Evolutionary conservation across 1,140 invertebrate genomes (phyloP).

Genomic region (Drosophila baimaii): DNA sequence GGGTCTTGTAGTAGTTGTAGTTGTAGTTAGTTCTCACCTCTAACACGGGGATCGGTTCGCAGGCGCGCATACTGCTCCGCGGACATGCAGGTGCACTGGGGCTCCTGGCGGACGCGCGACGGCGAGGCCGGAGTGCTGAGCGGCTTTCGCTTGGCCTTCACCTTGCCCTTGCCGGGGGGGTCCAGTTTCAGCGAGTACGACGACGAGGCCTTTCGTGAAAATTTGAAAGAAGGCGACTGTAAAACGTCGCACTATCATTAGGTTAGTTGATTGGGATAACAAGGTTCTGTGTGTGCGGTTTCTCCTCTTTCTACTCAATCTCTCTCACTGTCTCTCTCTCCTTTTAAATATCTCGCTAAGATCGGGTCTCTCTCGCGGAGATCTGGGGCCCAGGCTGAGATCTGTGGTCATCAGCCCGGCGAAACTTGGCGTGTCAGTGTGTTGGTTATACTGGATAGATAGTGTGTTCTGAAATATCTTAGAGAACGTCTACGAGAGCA

Average conservation of each 20-base stretch:
- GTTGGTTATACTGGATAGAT: conserved; percentile 25
- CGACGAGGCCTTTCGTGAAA: conserved; percentile 97
- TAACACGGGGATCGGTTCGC: conserved; percentile 93
- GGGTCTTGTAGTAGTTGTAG: conserved; percentile 40
- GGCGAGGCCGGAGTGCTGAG: conserved; percentile 97
- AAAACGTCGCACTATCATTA: conserved; percentile 88
- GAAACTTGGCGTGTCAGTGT: conserved; percentile 29
- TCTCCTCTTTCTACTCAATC: conserved; percentile 44
- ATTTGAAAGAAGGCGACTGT: conserved; percentile 98
- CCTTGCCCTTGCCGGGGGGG: conserved; percentile 92
- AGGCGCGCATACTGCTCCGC: conserved; percentile 95
- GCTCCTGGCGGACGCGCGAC: conserved; percentile 91
- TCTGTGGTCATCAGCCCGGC: conserved; percentile 1
- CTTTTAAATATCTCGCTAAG: not conserved
- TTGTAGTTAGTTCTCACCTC: conserved; percentile 84
- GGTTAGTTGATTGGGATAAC: conserved; percentile 85
- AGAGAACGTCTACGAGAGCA: conserved; percentile 37
- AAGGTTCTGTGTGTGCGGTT: conserved; percentile 85
- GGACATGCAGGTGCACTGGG: conserved; percentile 97
- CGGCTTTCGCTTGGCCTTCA: conserved; percentile 93
- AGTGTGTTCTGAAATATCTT: conserved; percentile 36
- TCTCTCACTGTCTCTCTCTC: conserved; percentile 26
- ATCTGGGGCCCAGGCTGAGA: conserved; percentile 15
- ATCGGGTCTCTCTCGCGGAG: conserved; percentile 17
- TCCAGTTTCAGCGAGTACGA: conserved; percentile 97